These are phyloP conservation scores for Catostomus latipinnis DNA, from an alignment of 2,797 vertebrate genomes.

Conservation along the genomic window DNA sequence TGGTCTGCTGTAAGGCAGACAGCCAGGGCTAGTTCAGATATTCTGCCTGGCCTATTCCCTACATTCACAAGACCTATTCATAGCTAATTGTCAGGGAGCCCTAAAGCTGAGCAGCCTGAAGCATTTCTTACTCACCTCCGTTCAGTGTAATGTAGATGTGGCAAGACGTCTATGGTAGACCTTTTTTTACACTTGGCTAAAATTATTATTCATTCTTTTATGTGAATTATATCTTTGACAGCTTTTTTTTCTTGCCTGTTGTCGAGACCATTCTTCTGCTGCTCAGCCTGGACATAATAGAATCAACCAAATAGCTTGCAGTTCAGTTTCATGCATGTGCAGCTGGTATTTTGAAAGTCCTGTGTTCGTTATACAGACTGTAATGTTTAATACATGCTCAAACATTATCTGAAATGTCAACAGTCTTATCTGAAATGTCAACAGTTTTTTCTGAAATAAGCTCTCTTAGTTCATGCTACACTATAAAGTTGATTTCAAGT, in stretches of 20 bases:
- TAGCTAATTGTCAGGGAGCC: slow-evolving; percentile 16
- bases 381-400: slow-evolving; percentile 29
- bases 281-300: background rate
- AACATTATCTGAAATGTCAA: slow-evolving; percentile 15
- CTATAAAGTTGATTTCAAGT: background rate
- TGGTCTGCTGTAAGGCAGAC: slow-evolving; percentile 7
- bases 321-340: background rate
- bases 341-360: too few relatives aligned
- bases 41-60: slow-evolving; percentile 4
- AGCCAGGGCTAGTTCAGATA: slow-evolving; percentile 1
- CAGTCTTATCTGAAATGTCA: slow-evolving; percentile 12
- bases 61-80: slow-evolving; percentile 28
- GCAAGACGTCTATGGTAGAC: slow-evolving; percentile 8
- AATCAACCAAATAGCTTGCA: background rate
- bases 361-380: background rate
- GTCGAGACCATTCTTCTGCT: background rate
- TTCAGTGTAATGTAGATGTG: slow-evolving; percentile 16
- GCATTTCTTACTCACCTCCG: slow-evolving; percentile 7
- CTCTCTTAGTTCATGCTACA: background rate
- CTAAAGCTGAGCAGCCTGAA: slow-evolving; percentile 13
- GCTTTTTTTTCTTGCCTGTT: background rate
- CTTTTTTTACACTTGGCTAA: background rate
- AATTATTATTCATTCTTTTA: background rate
- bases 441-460: slow-evolving; percentile 3
- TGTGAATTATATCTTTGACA: slow-evolving; percentile 23